phyloP scores from a whole-genome alignment of 2,113 vertebrate species.

The Choloepus hoffmanni region DNA sequence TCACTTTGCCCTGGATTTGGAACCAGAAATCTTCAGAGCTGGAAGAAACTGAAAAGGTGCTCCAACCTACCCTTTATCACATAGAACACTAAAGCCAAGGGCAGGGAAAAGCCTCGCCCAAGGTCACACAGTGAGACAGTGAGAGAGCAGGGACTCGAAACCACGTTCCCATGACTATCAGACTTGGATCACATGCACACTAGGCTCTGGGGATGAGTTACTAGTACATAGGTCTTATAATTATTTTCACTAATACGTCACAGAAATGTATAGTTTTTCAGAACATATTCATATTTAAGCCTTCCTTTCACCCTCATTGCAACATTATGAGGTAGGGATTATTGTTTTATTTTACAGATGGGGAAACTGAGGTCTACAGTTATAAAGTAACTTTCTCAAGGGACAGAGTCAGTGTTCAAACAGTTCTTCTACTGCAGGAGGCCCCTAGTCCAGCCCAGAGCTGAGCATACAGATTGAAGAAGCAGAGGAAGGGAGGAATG shows the following conservation, averaged over 20 bases:
- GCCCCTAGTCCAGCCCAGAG: background rate
- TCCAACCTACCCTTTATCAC: background rate
- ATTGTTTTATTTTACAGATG: background rate
- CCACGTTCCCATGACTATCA: background rate
- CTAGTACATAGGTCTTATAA: background rate
- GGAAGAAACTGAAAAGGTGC: background rate
- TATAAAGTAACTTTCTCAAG: slow-evolving; percentile 34
- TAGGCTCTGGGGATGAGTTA: background rate
- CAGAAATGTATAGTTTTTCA: background rate
- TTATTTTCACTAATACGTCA: background rate
- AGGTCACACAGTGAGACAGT: background rate
- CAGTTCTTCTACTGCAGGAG: background rate
- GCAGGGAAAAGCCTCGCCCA: background rate
- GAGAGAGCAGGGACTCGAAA: background rate
- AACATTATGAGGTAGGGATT: background rate
- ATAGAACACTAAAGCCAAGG: background rate
- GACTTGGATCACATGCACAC: background rate
- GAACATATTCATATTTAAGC: background rate
- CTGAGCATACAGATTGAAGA: background rate
- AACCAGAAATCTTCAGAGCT: slow-evolving; percentile 1
- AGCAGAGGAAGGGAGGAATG: background rate
- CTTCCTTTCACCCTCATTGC: background rate
- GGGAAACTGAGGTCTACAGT: background rate
- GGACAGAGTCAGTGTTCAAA: background rate
- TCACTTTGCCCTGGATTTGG: background rate